Conservation (phyloP, 2,113 vertebrate species). For the Poecilia latipinna region DNA sequence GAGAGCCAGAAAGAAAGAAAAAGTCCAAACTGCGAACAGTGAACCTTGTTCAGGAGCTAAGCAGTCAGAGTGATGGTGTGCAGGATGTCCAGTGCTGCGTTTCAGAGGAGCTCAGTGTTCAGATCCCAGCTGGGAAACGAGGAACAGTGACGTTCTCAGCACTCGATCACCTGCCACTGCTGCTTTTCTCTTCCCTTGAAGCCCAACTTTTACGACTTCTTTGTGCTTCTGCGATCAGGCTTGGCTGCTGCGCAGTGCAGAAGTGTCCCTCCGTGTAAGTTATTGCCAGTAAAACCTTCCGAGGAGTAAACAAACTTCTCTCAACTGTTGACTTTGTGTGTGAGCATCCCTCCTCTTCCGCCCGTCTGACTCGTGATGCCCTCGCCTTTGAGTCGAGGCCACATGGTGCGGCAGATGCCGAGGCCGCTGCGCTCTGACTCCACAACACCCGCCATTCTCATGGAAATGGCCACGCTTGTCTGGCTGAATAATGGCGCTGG, state of each 20-base stretch:
- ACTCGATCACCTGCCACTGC: slow-evolving; percentile 48
- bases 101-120: slow-evolving; percentile 15
- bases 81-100: not conserved
- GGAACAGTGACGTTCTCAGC: slow-evolving; percentile 11
- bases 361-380: slow-evolving; percentile 6
- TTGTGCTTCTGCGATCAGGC: slow-evolving; percentile 1
- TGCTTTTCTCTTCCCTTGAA: slow-evolving; percentile 5
- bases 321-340: slow-evolving; percentile 5
- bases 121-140: slow-evolving; percentile 38
- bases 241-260: not conserved
- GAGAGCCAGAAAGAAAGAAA: not conserved
- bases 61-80: not conserved
- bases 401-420: slow-evolving; percentile 75
- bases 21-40: not conserved
- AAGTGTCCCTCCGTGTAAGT: not conserved
- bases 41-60: not conserved
- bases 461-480: slow-evolving; percentile 76
- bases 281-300: not conserved
- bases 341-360: not conserved
- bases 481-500: slow-evolving; percentile 62
- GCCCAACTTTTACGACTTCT: not conserved
- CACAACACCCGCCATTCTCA: slow-evolving; percentile 68
- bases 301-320: slow-evolving; percentile 2
- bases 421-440: slow-evolving; percentile 63
- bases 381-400: slow-evolving; percentile 28